phyloP scores from a whole-genome alignment of 2,113 vertebrate species.

The Azemiops feae region DNA sequence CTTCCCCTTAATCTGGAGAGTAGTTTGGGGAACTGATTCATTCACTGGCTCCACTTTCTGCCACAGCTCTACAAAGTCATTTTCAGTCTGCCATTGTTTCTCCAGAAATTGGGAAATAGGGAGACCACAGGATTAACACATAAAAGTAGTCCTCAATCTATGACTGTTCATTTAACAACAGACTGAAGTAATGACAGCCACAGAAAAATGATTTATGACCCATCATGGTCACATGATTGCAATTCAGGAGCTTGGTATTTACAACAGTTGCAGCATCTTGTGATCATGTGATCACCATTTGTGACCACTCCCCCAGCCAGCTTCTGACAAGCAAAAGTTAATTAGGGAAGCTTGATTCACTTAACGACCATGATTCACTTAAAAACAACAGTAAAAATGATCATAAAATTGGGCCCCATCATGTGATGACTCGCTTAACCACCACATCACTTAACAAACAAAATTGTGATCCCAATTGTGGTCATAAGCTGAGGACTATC shows the following conservation, averaged over 20 bases:
- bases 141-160: not conserved
- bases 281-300: not conserved
- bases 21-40: no score
- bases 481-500: not conserved
- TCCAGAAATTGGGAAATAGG: not conserved
- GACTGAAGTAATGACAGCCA: not conserved
- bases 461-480: not conserved
- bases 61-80: no score
- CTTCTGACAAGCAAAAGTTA: not conserved
- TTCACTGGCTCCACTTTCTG: no score
- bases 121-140: not conserved
- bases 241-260: not conserved
- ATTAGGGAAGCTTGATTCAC: not conserved
- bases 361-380: not conserved
- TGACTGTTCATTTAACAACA: not conserved
- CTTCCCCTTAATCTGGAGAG: no score
- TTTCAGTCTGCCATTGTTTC: no score
- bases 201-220: not conserved
- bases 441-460: not conserved
- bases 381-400: not conserved
- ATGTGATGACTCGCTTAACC: not conserved
- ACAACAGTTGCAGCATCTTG: not conserved
- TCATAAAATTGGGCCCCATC: not conserved
- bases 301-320: not conserved
- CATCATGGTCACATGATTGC: not conserved